Base-by-base conservation (phyloP, 2,797 vertebrate genomes). In the Enteromius unitaeniatus region DNA sequence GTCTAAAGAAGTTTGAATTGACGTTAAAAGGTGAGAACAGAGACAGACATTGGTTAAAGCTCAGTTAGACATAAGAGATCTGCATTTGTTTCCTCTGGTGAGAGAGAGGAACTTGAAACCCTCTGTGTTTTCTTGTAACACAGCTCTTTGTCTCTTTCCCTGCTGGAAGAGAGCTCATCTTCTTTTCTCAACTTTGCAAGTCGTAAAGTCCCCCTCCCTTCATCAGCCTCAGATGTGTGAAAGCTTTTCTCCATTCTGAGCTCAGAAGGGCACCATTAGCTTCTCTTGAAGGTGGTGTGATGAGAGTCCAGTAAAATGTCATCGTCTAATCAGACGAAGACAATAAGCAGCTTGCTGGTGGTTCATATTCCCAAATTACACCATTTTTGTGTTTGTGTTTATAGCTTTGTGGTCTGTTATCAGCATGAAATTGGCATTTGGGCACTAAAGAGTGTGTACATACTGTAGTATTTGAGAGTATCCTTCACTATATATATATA, bases 261-360 rank as follows among this genome's bases (percentile, higher is more conserved):
- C 77, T 74, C 81, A 42, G 65, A 58, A 45, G 70, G 86, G 67
- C 72, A 45, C 37, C 70, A 78, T 82, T 65, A 67, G 13, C 72
- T 13, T 84, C 42, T 70, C 51, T 70, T 67, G 40, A 84, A 82
- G 83, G 82, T 68, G 47, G 53, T 74, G 58, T 86, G 79, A 86
- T 77, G 58, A 79, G 49, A 81, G 37, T 64, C 84, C 79, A 84
- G 83, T 79, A 55, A 79, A 83, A 74, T 42, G 49, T 84, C 83
- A 83, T 69, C 28, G 85, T 89, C 64, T 84, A 81, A 85, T 81
- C 83, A 82, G 81, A 67, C 49, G 70, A 85, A 86, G 84, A 86
- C 76, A 84, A 58, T 62, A 42, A 85, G 74, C 51, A 60, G 81
- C 34, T 79, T 87, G 83, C 87, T 81, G 87, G 87, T 88, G 65